These are phyloP conservation scores for Chloroclysta siterata DNA, from an alignment of 2,888 invertebrate genomes.

Conservation along the genomic window DNA sequence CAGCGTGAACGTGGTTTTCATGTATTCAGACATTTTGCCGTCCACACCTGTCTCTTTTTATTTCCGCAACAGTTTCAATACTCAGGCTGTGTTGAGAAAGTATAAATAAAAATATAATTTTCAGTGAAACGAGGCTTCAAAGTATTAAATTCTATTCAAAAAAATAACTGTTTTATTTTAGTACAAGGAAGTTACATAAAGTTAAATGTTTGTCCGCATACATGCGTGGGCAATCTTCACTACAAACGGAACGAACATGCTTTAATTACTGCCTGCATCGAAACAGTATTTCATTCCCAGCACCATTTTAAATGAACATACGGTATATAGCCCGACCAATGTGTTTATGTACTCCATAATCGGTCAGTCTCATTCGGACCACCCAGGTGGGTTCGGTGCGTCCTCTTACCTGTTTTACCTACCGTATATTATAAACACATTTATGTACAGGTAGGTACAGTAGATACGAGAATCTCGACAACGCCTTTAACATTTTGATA, in stretches of 20 bases:
- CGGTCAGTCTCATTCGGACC: constrained; percentile 76
- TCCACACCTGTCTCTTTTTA: too few relatives aligned
- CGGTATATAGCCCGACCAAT: constrained; percentile 43
- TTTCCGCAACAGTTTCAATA: too few relatives aligned
- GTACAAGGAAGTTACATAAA: not conserved
- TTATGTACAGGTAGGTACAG: constrained; percentile 34
- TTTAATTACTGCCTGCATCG: constrained; percentile 69
- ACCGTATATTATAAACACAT: constrained; percentile 38
- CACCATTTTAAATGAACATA: constrained; percentile 74
- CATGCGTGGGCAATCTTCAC: constrained; percentile 17
- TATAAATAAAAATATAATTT: too few relatives aligned
- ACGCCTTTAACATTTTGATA: constrained; percentile 57
- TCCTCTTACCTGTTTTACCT: constrained; percentile 58
- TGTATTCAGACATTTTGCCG: too few relatives aligned
- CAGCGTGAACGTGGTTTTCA: too few relatives aligned
- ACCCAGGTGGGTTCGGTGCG: constrained; percentile 71
- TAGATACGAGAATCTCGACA: constrained; percentile 50
- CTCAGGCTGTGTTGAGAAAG: too few relatives aligned
- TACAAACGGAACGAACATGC: constrained; percentile 34
- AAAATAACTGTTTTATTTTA: not conserved
- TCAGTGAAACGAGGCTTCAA: too few relatives aligned
- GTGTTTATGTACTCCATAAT: constrained; percentile 68
- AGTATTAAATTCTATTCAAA: too few relatives aligned
- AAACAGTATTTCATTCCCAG: constrained; percentile 66
- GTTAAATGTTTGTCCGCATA: constrained; percentile 15